These are phyloP conservation scores for Pogona vitticeps DNA, from an alignment of 2,113 vertebrate species.

Conservation along the genomic window DNA sequence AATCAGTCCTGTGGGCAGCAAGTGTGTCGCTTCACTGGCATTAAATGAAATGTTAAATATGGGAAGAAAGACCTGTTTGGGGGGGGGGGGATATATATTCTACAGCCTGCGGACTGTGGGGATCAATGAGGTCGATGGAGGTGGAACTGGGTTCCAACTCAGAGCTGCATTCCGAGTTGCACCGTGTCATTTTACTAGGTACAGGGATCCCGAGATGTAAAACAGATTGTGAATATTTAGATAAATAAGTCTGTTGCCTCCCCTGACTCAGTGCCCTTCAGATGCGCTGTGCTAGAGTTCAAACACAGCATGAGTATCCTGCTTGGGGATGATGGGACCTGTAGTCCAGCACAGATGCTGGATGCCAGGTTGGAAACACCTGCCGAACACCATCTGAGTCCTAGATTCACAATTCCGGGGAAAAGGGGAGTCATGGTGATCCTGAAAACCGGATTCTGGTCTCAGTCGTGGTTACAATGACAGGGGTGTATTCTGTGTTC, in stretches of 20 bases:
- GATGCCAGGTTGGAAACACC: not conserved
- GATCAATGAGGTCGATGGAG: not conserved
- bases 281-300: not conserved
- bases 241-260: not conserved
- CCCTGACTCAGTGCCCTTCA: not conserved
- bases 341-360: not conserved
- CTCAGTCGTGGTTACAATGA: too few species aligned
- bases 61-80: not conserved
- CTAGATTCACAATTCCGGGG: too few species aligned
- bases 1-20: not conserved
- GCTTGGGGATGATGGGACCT: not conserved
- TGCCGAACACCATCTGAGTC: too few species aligned
- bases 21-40: not conserved
- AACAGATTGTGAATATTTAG: too few species aligned
- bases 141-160: too few species aligned
- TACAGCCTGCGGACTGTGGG: not conserved
- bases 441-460: too few species aligned
- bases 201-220: too few species aligned
- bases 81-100: not conserved
- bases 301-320: not conserved
- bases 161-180: too few species aligned
- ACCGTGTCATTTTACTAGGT: too few species aligned
- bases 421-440: too few species aligned
- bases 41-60: not conserved
- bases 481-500: too few species aligned